These are phyloP conservation scores for Apteryx mantelli DNA, from an alignment of 2,113 vertebrate species.

Conservation along the genomic window DNA sequence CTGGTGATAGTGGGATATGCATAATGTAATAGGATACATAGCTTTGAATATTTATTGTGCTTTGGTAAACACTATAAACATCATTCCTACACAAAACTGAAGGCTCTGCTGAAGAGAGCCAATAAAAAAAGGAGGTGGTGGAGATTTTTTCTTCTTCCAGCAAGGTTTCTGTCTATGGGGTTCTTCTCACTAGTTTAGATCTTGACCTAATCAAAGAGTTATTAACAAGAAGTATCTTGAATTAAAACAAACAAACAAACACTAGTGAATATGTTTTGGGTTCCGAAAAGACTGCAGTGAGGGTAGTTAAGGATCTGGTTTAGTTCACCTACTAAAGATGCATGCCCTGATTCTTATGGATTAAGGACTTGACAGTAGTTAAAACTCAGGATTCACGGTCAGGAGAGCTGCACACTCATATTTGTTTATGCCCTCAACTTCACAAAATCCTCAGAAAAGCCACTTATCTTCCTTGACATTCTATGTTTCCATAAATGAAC, in stretches of 20 bases:
- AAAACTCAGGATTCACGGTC: background rate
- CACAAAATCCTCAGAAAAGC: background rate
- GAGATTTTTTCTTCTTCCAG: background rate
- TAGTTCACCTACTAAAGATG: background rate
- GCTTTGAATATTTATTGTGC: background rate
- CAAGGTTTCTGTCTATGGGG: background rate
- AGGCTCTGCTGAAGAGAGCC: background rate
- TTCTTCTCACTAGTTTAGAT: background rate
- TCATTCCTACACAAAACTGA: background rate
- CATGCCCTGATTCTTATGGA: background rate
- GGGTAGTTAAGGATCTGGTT: background rate
- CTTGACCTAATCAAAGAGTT: background rate
- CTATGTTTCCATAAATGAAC: background rate
- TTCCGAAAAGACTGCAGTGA: background rate
- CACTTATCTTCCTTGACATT: background rate
- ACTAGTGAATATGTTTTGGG: accelerated
- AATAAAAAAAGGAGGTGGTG: background rate
- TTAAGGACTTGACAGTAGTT: background rate
- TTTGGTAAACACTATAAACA: background rate
- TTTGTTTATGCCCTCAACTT: background rate
- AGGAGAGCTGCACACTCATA: background rate
- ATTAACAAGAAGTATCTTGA: background rate
- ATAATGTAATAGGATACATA: background rate
- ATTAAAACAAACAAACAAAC: background rate
- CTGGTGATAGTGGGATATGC: background rate